Evolutionary conservation across 2,888 invertebrate genomes (phyloP).

Genomic region (Vesta saturnalis): DNA sequence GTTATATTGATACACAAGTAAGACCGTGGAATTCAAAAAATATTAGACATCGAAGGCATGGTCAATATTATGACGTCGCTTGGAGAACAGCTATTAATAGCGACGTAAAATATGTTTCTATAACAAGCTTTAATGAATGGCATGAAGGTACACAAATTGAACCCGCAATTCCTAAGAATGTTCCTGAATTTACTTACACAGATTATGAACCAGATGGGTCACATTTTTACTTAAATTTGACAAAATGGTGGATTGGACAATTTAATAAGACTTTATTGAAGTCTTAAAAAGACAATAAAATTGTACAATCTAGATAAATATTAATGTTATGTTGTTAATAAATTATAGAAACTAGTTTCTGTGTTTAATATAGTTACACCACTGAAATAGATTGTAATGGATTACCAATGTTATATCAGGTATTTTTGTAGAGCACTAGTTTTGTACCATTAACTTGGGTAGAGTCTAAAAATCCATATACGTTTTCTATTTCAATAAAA

Average conservation of each 20-base stretch:
- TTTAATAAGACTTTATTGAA: slow-evolving; percentile 54
- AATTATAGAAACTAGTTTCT: no score
- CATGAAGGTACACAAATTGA: slow-evolving; percentile 81
- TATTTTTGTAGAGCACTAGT: no score
- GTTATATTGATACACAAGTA: slow-evolving; percentile 73
- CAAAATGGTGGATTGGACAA: slow-evolving; percentile 69
- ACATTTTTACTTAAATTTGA: slow-evolving; percentile 71
- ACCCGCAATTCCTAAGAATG: slow-evolving; percentile 65
- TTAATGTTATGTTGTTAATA: no score
- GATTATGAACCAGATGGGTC: slow-evolving; percentile 71
- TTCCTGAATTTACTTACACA: slow-evolving; percentile 61
- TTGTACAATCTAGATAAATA: no score
- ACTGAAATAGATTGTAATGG: no score
- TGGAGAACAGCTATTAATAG: slow-evolving; percentile 70
- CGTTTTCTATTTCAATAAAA: no score
- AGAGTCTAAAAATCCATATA: no score
- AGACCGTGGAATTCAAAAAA: slow-evolving; percentile 69
- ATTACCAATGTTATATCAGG: no score
- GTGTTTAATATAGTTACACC: no score
- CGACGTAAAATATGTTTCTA: slow-evolving; percentile 67
- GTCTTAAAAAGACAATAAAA: slow-evolving; percentile 45
- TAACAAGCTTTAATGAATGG: slow-evolving; percentile 81
- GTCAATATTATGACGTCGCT: slow-evolving; percentile 71
- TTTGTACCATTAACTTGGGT: no score
- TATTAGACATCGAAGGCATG: slow-evolving; percentile 65